Evolutionary conservation across 2,888 invertebrate genomes (phyloP).

Genomic region (Chironomus riparius): DNA sequence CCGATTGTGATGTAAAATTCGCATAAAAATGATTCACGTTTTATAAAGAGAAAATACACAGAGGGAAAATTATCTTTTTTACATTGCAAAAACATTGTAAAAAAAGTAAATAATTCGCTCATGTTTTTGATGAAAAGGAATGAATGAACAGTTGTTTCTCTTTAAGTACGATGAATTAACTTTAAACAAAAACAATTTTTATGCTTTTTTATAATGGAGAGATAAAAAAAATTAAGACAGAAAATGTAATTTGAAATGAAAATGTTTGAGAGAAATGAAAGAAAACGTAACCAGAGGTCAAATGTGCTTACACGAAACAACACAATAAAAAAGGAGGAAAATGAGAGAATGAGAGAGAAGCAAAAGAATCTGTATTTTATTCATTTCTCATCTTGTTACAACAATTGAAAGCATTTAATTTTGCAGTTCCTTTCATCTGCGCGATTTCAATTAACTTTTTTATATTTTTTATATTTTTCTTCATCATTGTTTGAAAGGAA

Average conservation of each 20-base stretch:
- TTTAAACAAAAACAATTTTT: not conserved
- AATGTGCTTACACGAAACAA: not conserved
- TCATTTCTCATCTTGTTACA: not conserved
- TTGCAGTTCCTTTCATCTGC: not conserved
- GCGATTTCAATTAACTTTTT: not conserved
- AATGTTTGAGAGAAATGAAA: not conserved
- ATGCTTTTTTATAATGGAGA: not conserved
- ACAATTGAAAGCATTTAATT: not conserved
- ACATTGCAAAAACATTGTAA: no score
- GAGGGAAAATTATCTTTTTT: no score
- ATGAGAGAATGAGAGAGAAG: not conserved
- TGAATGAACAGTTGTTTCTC: not conserved
- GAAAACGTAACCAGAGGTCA: not conserved
- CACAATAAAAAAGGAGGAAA: not conserved
- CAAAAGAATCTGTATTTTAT: not conserved
- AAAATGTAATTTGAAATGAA: not conserved
- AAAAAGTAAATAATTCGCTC: no score
- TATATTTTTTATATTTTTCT: no score
- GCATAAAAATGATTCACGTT: no score
- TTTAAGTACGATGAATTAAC: not conserved
- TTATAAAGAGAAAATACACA: no score
- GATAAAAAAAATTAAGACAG: not conserved
- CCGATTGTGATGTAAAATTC: no score
- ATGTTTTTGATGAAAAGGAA: not conserved
- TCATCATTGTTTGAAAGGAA: not conserved